Percentiles rank a stretch among this genome's conserved stretches.
These are phyloP conservation scores for Parnassius orleans DNA, from an alignment of 2,888 invertebrate genomes.

Conservation along the genomic window DNA sequence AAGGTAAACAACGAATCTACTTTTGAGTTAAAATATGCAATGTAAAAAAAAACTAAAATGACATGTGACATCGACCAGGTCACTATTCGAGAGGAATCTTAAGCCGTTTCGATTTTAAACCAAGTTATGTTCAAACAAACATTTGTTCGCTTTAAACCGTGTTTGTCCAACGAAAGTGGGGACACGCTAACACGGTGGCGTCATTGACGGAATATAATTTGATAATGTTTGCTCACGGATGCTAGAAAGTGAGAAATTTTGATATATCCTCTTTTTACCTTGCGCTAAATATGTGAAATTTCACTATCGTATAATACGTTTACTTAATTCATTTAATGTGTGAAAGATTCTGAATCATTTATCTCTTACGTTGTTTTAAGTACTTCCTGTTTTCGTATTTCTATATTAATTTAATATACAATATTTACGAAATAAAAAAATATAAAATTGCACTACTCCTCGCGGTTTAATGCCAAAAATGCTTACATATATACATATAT, in stretches of 20 bases:
- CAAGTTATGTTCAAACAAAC: conserved; percentile 22
- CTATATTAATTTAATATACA: too few species aligned
- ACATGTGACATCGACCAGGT: conserved; percentile 2
- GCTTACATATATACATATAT: too few species aligned
- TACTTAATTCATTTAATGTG: conserved; percentile 14
- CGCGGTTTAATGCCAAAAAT: too few species aligned
- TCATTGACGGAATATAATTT: conserved; percentile 49
- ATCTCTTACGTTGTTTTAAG: too few species aligned
- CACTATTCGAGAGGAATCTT: conserved; percentile 5
- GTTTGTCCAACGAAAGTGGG: conserved; percentile 58
- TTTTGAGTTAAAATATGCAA: neutral
- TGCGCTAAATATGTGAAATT: conserved; percentile 27
- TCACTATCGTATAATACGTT: conserved; percentile 24
- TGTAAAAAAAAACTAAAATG: conserved; percentile 8
- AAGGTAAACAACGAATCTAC: conserved; percentile 1
- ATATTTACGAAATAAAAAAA: too few species aligned
- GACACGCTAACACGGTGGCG: conserved; percentile 38
- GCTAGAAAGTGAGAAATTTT: conserved; percentile 58
- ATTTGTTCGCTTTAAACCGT: conserved; percentile 28
- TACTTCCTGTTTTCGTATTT: too few species aligned
- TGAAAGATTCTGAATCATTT: neutral
- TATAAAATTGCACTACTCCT: too few species aligned
- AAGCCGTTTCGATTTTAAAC: conserved; percentile 16
- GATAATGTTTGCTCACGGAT: conserved; percentile 49
- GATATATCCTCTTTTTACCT: conserved; percentile 23